phyloP scores from a whole-genome alignment of 2,113 vertebrate genomes.

The Brienomyrus longianalis region DNA sequence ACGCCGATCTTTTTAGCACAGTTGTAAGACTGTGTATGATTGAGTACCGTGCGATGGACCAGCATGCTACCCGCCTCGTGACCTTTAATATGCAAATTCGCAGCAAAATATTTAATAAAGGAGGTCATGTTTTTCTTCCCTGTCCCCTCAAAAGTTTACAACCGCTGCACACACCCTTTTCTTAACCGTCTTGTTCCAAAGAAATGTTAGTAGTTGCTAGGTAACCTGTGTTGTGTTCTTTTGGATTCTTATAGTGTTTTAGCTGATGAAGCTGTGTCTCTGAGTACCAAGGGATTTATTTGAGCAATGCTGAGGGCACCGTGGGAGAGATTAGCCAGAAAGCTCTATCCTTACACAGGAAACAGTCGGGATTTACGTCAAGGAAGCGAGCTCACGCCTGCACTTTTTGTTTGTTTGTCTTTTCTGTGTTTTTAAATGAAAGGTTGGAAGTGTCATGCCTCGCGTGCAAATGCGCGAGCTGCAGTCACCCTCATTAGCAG shows the following conservation, averaged over 20 bases:
- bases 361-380: constrained; percentile 41
- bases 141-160: constrained; percentile 46
- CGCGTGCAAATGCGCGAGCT: neutral
- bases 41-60: neutral
- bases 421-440: constrained; percentile 1
- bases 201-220: constrained; percentile 63
- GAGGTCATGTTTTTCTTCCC: neutral
- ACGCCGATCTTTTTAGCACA: neutral
- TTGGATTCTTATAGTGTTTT: constrained; percentile 60
- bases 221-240: constrained; percentile 62
- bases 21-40: neutral
- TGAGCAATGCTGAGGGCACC: constrained; percentile 52
- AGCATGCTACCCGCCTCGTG: neutral
- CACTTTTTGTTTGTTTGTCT: constrained; percentile 2
- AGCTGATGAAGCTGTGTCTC: constrained; percentile 58
- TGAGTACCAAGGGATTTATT: constrained; percentile 56
- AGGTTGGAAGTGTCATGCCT: neutral
- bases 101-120: neutral
- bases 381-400: neutral
- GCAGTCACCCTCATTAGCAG: neutral
- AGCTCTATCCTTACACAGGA: constrained; percentile 41
- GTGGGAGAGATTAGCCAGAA: constrained; percentile 42
- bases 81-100: neutral
- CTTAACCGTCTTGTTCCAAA: constrained; percentile 64
- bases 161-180: constrained; percentile 46